Conservation (phyloP, 1,140 invertebrate species). For the Rhynchophorus ferrugineus region DNA sequence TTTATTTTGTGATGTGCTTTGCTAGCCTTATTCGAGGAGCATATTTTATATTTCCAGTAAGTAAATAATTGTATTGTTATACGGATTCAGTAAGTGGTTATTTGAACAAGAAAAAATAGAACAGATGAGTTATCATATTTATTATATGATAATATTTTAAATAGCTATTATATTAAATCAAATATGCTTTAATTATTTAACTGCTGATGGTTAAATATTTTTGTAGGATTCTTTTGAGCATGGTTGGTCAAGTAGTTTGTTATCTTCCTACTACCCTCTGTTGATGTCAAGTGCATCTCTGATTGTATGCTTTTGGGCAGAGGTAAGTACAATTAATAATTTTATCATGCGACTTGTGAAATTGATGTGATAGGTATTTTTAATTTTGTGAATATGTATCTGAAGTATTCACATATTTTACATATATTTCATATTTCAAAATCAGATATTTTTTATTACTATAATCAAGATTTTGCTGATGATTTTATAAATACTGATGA, state of each 20-base stretch:
- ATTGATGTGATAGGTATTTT: too few relatives aligned
- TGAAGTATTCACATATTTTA: too few relatives aligned
- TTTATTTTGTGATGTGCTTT: constrained; percentile 84
- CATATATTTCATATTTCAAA: too few relatives aligned
- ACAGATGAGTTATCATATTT: too few relatives aligned
- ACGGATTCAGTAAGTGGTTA: background rate
- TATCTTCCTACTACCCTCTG: constrained; percentile 86
- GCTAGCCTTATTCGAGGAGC: constrained; percentile 78
- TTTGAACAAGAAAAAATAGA: background rate
- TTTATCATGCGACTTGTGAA: too few relatives aligned
- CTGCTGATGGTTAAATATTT: too few relatives aligned
- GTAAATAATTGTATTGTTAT: constrained; percentile 38
- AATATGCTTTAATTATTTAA: constrained; percentile 6
- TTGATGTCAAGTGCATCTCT: constrained; percentile 82
- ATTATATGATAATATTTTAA: too few relatives aligned
- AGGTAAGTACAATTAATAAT: constrained; percentile 48
- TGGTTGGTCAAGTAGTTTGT: constrained; percentile 74
- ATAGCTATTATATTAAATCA: too few relatives aligned
- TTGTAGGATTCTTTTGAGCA: constrained; percentile 68
- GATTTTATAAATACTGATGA: too few relatives aligned
- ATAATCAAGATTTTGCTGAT: too few relatives aligned
- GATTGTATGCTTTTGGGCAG: constrained; percentile 92
- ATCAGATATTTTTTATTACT: too few relatives aligned
- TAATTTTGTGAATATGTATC: too few relatives aligned
- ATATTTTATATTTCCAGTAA: constrained; percentile 84